Conservation (phyloP, 1,140 invertebrate species). For the Bemisia tabaci region DNA sequence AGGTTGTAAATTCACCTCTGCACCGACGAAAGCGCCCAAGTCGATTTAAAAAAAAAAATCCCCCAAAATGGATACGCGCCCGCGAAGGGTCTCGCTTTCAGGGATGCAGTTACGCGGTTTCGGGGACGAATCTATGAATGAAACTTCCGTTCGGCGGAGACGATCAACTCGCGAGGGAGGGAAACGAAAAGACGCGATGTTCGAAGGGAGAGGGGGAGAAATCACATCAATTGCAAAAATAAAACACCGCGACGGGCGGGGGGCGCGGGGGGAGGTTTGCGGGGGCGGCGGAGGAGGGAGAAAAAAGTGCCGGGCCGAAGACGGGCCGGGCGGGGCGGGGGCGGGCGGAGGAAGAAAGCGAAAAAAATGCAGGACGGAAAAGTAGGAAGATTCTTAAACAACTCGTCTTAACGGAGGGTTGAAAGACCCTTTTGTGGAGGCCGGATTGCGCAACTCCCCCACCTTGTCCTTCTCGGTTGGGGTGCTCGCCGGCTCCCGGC, state of each 20-base stretch:
- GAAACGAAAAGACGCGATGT: neutral
- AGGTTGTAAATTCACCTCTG: too few species aligned
- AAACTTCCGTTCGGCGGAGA: too few species aligned
- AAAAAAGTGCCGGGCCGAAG: constrained; percentile 14
- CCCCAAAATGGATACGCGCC: too few species aligned
- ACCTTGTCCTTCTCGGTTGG: neutral
- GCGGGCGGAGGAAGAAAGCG: neutral
- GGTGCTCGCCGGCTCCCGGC: neutral
- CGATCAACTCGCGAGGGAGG: too few species aligned
- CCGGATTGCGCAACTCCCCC: neutral
- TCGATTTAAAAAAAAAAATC: too few species aligned
- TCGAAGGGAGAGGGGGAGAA: neutral
- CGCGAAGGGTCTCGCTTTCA: too few species aligned
- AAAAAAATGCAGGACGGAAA: neutral
- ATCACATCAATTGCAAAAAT: neutral
- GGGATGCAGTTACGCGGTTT: too few species aligned
- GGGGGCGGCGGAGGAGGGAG: constrained; percentile 1
- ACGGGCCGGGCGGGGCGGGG: constrained; percentile 11
- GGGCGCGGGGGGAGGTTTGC: neutral
- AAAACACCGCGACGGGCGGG: neutral
- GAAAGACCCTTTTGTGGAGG: neutral
- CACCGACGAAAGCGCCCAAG: too few species aligned
- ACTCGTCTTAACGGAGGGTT: neutral
- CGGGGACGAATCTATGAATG: too few species aligned
- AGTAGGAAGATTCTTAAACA: neutral